Evolutionary conservation across 2,888 invertebrate genomes (phyloP).

Genomic region (Watsonalla cultraria): DNA sequence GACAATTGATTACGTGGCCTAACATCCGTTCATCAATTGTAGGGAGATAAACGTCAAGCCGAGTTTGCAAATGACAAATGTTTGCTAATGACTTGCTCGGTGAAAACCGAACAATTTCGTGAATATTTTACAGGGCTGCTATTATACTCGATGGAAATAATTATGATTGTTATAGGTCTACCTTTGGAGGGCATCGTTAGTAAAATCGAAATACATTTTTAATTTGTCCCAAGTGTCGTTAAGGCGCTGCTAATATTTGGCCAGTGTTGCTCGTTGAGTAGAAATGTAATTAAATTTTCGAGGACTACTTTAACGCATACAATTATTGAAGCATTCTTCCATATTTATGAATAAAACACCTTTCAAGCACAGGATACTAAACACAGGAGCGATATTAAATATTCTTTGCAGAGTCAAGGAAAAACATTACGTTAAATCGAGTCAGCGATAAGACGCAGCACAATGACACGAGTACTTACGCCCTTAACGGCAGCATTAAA

Average conservation of each 20-base stretch:
- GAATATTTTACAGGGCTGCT: constrained; percentile 48
- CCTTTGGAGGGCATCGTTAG: constrained; percentile 28
- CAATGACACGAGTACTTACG: constrained; percentile 52
- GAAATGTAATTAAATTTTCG: constrained; percentile 4
- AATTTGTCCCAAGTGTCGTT: constrained; percentile 25
- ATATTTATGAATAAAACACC: too few species aligned
- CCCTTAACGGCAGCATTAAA: constrained; percentile 52
- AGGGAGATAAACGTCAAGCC: constrained; percentile 66
- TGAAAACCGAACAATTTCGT: constrained; percentile 57
- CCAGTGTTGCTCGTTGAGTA: neutral
- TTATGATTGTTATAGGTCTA: constrained; percentile 33
- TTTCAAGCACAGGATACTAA: too few species aligned
- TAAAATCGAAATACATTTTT: constrained; percentile 35
- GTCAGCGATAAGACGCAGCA: constrained; percentile 39
- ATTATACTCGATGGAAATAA: constrained; percentile 36
- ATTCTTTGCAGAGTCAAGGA: too few species aligned
- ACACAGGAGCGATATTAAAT: too few species aligned
- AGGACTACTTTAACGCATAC: constrained; percentile 5
- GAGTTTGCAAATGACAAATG: constrained; percentile 73
- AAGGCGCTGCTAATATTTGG: constrained; percentile 11
- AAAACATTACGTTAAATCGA: constrained; percentile 19
- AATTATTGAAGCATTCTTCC: neutral
- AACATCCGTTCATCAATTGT: constrained; percentile 71
- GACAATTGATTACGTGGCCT: constrained; percentile 66
- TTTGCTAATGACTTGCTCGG: constrained; percentile 65